These are phyloP conservation scores for Syngnathus acus DNA, from an alignment of 2,797 vertebrate genomes.

Conservation along the genomic window DNA sequence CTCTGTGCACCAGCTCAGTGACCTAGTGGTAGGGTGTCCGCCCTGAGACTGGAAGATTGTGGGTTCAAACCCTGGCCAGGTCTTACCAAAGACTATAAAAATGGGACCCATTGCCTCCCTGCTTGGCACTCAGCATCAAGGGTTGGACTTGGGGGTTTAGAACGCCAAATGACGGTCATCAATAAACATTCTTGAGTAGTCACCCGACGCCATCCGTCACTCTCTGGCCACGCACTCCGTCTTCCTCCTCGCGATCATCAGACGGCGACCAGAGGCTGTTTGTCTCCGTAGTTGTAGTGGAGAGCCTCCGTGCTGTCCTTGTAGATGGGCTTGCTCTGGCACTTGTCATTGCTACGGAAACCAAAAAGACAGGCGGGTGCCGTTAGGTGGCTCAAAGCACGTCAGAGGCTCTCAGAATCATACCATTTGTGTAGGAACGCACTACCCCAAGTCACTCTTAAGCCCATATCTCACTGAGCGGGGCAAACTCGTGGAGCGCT, in stretches of 20 bases:
- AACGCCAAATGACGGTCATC: conserved; percentile 9
- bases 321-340: conserved; percentile 79
- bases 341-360: conserved; percentile 70
- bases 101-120: too few relatives aligned
- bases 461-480: too few relatives aligned
- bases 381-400: conserved; percentile 23
- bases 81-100: too few relatives aligned
- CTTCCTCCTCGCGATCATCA: conserved; percentile 41
- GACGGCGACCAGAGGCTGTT: conserved; percentile 67
- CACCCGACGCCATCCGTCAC: conserved; percentile 21
- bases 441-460: too few relatives aligned
- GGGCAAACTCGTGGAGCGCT: too few relatives aligned
- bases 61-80: too few relatives aligned
- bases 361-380: conserved; percentile 35
- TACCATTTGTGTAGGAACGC: too few relatives aligned
- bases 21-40: too few relatives aligned
- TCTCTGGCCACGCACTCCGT: conserved; percentile 29
- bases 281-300: conserved; percentile 62
- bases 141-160: too few relatives aligned
- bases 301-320: conserved; percentile 70
- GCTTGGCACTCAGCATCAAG: too few relatives aligned
- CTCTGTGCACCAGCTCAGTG: too few relatives aligned
- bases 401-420: background rate
- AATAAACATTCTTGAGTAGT: conserved; percentile 23
- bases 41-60: too few relatives aligned